Conservation (phyloP, 2,113 vertebrate genomes). For the Antechinus stuartii region DNA sequence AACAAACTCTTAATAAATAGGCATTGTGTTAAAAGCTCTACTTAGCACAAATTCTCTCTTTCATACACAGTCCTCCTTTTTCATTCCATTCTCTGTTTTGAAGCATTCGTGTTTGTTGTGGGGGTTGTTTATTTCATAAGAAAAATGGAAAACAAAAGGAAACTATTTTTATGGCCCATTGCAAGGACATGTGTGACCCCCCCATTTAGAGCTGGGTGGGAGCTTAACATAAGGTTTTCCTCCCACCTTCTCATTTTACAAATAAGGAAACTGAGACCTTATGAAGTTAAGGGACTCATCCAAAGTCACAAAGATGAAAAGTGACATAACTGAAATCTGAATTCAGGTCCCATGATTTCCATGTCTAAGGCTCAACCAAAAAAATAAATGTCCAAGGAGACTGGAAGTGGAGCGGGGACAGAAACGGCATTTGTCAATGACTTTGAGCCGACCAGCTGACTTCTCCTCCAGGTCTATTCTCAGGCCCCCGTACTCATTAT, state of each 20-base stretch:
- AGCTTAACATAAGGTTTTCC: background rate
- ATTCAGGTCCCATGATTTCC: background rate
- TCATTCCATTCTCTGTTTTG: background rate
- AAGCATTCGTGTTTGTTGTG: background rate
- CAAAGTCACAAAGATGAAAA: background rate
- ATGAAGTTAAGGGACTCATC: background rate
- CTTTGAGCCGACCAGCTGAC: background rate
- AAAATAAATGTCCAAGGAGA: background rate
- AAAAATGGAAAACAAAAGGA: background rate
- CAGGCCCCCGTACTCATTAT: background rate
- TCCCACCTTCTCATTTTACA: background rate
- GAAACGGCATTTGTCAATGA: slow-evolving; percentile 1
- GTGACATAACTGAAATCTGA: background rate
- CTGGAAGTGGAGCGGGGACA: background rate
- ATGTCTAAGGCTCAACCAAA: background rate
- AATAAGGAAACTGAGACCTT: background rate
- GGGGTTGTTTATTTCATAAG: background rate
- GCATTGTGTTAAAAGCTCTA: background rate
- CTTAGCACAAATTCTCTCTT: background rate
- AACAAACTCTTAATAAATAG: background rate
- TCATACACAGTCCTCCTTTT: background rate
- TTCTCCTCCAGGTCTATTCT: background rate
- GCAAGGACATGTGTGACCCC: background rate
- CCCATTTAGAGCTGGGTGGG: background rate
- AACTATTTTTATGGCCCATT: background rate